These are phyloP conservation scores for Phlogophora meticulosa DNA, from an alignment of 2,888 invertebrate species.

Conservation along the genomic window DNA sequence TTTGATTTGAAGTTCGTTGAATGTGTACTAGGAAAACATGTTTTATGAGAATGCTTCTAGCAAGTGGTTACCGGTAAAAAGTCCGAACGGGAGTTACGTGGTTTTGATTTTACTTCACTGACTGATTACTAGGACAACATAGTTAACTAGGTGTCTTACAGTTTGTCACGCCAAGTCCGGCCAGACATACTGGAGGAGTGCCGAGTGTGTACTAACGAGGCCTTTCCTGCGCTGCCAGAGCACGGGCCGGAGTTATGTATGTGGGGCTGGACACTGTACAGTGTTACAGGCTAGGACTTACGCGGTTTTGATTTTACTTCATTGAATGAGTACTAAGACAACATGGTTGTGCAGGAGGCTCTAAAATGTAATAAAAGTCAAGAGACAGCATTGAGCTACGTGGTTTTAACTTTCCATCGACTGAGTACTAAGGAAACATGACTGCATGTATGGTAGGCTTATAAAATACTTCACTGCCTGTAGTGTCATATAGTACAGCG, in stretches of 20 bases:
- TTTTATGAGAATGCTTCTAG: not conserved
- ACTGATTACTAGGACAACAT: constrained; percentile 63
- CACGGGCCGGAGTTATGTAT: not conserved
- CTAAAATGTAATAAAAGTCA: not conserved
- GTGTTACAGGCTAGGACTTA: constrained; percentile 52
- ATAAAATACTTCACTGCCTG: not conserved
- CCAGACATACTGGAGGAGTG: too few species aligned
- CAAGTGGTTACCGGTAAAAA: not conserved
- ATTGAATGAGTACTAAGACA: constrained; percentile 63
- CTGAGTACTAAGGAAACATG: constrained; percentile 31
- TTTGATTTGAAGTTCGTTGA: constrained; percentile 33
- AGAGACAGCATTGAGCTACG: constrained; percentile 17
- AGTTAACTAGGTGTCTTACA: constrained; percentile 7
- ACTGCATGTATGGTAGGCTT: not conserved
- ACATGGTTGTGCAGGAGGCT: constrained; percentile 46
- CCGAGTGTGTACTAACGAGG: too few species aligned
- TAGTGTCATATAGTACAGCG: not conserved
- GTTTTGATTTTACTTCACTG: constrained; percentile 67
- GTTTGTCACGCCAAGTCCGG: not conserved
- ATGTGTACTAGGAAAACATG: constrained; percentile 35
- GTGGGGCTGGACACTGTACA: too few species aligned
- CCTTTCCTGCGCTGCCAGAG: too few species aligned
- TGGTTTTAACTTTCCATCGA: constrained; percentile 39
- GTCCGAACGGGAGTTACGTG: constrained; percentile 52
- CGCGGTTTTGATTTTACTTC: constrained; percentile 67